These are phyloP conservation scores for Drosophila arawakana DNA, from an alignment of 1,140 invertebrate species.

Conservation along the genomic window DNA sequence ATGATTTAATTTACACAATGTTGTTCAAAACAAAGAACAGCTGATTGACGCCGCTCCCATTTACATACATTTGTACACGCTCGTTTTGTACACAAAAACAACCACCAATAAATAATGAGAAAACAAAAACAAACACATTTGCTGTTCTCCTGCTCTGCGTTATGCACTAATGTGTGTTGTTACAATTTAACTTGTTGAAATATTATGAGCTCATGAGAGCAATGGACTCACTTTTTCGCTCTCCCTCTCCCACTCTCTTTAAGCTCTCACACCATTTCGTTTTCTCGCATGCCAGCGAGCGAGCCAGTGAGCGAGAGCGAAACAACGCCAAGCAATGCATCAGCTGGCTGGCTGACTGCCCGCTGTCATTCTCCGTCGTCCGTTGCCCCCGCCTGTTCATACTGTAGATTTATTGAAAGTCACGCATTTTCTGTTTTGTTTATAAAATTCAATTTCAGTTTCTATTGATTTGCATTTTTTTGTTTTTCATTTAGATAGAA, in stretches of 20 bases:
- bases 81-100: conserved; percentile 6
- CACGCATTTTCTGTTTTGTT: conserved; percentile 51
- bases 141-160: conserved; percentile 22
- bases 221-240: neutral
- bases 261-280: neutral
- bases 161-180: conserved; percentile 33
- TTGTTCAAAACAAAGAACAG: conserved; percentile 75
- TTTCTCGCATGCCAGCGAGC: conserved; percentile 17
- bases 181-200: conserved; percentile 52
- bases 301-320: conserved; percentile 13
- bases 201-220: conserved; percentile 14
- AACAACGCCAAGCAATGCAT: conserved; percentile 36
- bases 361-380: conserved; percentile 47
- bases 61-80: conserved; percentile 1
- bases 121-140: conserved; percentile 25
- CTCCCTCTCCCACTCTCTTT: conserved; percentile 3
- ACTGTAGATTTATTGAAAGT: conserved; percentile 22
- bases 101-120: conserved; percentile 26
- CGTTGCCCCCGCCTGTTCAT: conserved; percentile 58
- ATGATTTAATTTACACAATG: conserved; percentile 61
- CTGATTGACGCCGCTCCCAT: conserved; percentile 51
- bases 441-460: conserved; percentile 31
- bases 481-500: conserved; percentile 32
- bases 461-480: conserved; percentile 41
- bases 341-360: conserved; percentile 56